Base-by-base conservation (phyloP, 2,113 vertebrate species). In the Melanerpes formicivorus region DNA sequence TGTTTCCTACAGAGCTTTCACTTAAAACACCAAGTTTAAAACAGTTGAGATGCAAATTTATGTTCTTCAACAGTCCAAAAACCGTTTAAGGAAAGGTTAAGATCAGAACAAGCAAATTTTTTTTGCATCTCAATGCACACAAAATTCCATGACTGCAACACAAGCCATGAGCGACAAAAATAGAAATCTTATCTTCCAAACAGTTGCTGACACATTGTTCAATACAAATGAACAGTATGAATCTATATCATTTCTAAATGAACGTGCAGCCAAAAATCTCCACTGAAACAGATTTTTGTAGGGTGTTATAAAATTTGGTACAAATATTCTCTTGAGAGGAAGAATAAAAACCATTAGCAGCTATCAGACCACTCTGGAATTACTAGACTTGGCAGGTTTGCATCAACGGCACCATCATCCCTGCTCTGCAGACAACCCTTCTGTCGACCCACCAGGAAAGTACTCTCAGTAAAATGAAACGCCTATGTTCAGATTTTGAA, bases 191-290 rank as follows among this genome's bases (percentile, higher is more conserved):
- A 83, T 44, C 70, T 75, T 50, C 23, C 30, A 56, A 75, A 64
- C 0, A 80, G 27, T 0, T 0, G 6, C 0, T 34, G 18, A 70
- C 62, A 27, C 8, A 70, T 4, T 40, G 17, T 1, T 34, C 2
- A 12, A 64, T 10, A 64, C 11, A n/a, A 46, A 1, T 17, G 17
- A 56, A 10, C 55, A 56, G 16, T 16, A 27, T 29, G 55, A 27
- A 56, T 26, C 15, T 27, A 27, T 15, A 2, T 0, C 6, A n/a
- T 10, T 67, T 42, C n/a, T 32, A 55, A 22, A 48, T 66, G 7
- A 84, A 76, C 67, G 60, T 0, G 5, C 46, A 74, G 14, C 14
- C 5, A 48, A 40, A 60, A 37, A n/a, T 18, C 15, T 56, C 14
- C 13, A 26, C 12, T 44, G 12, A 34, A 4, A 12, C 22, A 52